Evolutionary conservation across 2,797 vertebrate genomes (phyloP).

Genomic region (Sebastes hubbsi): DNA sequence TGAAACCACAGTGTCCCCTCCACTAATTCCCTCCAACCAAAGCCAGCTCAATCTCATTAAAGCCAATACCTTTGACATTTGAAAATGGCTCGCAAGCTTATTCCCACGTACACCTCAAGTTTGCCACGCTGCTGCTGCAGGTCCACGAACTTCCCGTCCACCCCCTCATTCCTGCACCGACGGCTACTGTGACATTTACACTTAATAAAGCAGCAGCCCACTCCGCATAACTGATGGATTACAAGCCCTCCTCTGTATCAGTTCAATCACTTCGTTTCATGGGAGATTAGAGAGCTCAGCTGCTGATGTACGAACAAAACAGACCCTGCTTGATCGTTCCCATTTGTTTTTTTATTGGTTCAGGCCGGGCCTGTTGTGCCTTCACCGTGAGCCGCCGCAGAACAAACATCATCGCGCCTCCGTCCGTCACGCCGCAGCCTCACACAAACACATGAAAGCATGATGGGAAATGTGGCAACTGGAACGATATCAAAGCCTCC

Average conservation of each 20-base stretch:
- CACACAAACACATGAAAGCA: conserved; percentile 26
- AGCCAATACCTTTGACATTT: conserved; percentile 66
- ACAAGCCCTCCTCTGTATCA: conserved; percentile 37
- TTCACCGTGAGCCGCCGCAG: background rate
- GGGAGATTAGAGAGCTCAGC: conserved; percentile 43
- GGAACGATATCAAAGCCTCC: conserved; percentile 48
- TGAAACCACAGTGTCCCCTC: background rate
- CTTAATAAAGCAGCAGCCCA: conserved; percentile 22
- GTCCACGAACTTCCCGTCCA: background rate
- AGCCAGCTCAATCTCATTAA: conserved; percentile 63
- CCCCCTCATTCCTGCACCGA: background rate
- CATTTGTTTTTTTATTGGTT: conserved; percentile 24
- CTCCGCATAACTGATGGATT: conserved; percentile 38
- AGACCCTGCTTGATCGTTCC: conserved; percentile 9
- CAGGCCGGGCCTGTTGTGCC: background rate
- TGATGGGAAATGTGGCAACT: conserved; percentile 41
- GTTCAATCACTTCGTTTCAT: conserved; percentile 42
- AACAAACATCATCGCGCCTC: background rate
- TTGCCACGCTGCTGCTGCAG: conserved; percentile 16
- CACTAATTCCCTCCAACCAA: conserved; percentile 26
- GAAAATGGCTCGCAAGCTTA: conserved; percentile 47
- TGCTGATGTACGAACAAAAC: conserved; percentile 27
- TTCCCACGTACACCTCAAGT: conserved; percentile 23
- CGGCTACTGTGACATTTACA: conserved; percentile 53
- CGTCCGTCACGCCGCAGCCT: conserved; percentile 18